Evolutionary conservation across 2,113 vertebrate species (phyloP).

Genomic region (Pipa parva): DNA sequence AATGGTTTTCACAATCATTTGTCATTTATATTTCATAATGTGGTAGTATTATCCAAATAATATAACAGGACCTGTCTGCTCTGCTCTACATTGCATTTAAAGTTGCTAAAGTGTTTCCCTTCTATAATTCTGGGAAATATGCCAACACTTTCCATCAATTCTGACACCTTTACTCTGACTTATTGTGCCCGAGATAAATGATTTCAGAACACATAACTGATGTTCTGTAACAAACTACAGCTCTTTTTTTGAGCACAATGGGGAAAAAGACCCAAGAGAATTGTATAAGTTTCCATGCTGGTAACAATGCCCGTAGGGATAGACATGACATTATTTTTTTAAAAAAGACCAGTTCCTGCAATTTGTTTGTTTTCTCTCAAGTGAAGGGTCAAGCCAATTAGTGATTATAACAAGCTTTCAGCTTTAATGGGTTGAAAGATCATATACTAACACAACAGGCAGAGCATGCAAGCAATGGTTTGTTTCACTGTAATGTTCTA

Average conservation of each 20-base stretch:
- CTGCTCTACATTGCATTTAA: not conserved
- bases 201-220: constrained; percentile 46
- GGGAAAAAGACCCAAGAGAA: constrained; percentile 41
- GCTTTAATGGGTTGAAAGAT: constrained; percentile 28
- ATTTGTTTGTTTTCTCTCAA: constrained; percentile 18
- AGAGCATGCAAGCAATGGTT: constrained; percentile 7
- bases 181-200: constrained; percentile 47
- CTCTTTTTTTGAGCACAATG: constrained; percentile 48
- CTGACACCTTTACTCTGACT: constrained; percentile 49
- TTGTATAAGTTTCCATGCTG: constrained; percentile 39
- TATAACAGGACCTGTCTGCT: not conserved
- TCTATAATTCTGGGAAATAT: constrained; percentile 43
- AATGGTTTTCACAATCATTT: not conserved
- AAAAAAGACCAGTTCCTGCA: not conserved
- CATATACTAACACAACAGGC: constrained; percentile 24
- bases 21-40: not conserved
- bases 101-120: constrained; percentile 4
- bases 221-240: constrained; percentile 48
- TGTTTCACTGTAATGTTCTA: constrained; percentile 15
- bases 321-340: constrained; percentile 34
- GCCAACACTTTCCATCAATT: constrained; percentile 44
- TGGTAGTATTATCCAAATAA: not conserved
- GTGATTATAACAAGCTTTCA: constrained; percentile 32
- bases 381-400: constrained; percentile 24
- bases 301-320: constrained; percentile 37